phyloP scores from a whole-genome alignment of 2,113 vertebrate genomes.

The Sylvia atricapilla region DNA sequence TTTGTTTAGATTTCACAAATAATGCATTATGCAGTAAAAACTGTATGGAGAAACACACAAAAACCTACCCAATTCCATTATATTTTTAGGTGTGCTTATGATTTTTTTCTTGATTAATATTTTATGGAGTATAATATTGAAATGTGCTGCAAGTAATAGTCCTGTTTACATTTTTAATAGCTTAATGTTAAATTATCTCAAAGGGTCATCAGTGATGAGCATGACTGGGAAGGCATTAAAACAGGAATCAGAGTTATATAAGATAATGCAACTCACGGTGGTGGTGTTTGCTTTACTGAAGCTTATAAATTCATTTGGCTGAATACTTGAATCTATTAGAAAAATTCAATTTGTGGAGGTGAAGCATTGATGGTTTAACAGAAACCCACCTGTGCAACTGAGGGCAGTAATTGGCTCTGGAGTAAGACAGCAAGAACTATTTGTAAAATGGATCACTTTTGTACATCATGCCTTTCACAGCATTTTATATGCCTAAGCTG shows the following conservation, averaged over 20 bases:
- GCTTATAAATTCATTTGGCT: not conserved
- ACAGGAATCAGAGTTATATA: not conserved
- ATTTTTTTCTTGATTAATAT: slow-evolving; percentile 2
- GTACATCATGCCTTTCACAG: not conserved
- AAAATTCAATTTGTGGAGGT: not conserved
- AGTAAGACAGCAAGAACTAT: not conserved
- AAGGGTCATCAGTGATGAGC: not conserved
- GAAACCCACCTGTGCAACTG: not conserved
- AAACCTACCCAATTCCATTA: not conserved
- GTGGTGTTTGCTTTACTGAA: not conserved
- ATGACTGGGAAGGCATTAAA: not conserved
- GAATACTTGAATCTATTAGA: not conserved
- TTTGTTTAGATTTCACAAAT: slow-evolving; percentile 14
- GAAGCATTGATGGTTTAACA: not conserved
- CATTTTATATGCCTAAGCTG: not conserved
- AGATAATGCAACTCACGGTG: not conserved
- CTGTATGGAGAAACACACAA: not conserved
- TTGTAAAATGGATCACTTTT: not conserved
- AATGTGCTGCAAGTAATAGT: not conserved
- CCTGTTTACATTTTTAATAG: not conserved
- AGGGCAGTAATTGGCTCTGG: not conserved
- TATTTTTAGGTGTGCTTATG: not conserved
- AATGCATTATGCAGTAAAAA: not conserved
- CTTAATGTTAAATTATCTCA: not conserved
- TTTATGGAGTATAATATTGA: not conserved